A percentile compares a stretch with the other conserved stretches of the same genome.
These are phyloP conservation scores for Coracopsis vasa DNA, from an alignment of 2,113 vertebrate species.

Conservation along the genomic window DNA sequence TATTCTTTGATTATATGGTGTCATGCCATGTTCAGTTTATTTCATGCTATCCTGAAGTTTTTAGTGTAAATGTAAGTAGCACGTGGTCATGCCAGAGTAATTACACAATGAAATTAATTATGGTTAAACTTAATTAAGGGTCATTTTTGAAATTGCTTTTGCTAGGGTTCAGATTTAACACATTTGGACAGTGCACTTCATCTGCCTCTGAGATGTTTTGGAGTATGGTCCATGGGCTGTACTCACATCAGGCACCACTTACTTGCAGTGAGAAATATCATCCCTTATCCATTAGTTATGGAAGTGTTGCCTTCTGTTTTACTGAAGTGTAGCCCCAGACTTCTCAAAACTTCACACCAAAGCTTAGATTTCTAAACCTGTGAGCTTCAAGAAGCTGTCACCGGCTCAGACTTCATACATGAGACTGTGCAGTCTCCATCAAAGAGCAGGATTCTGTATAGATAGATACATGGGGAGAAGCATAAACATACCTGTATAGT, in stretches of 20 bases:
- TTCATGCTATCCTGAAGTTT: background rate
- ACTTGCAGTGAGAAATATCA: background rate
- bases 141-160: background rate
- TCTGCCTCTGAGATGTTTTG: background rate
- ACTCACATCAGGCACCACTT: background rate
- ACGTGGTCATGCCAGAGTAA: background rate
- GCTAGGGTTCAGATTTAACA: background rate
- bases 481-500: background rate
- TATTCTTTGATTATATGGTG: background rate
- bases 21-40: background rate
- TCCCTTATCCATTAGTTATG: background rate
- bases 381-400: background rate
- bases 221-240: background rate
- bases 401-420: background rate
- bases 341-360: background rate
- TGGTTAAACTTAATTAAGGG: background rate
- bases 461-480: background rate
- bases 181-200: background rate
- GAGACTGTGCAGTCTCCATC: background rate
- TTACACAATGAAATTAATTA: background rate
- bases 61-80: background rate
- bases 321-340: background rate
- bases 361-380: background rate
- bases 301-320: background rate
- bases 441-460: background rate